These are phyloP conservation scores for Dexiosoma caninum DNA, from an alignment of 2,888 invertebrate species.

Conservation along the genomic window DNA sequence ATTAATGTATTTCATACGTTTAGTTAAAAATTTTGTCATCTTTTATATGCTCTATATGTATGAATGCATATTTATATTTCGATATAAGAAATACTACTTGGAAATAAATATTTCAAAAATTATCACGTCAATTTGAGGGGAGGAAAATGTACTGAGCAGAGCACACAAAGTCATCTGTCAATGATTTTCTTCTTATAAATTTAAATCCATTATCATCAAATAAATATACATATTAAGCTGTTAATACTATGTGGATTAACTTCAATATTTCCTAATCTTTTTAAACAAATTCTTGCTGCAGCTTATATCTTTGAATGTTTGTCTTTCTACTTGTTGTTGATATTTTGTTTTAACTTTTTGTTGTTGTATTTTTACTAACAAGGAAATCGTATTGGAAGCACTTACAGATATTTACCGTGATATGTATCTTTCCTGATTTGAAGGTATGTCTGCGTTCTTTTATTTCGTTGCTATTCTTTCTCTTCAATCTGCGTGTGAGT, in stretches of 20 bases:
- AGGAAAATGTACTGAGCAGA: too few species aligned
- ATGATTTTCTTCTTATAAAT: not conserved
- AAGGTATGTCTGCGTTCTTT: slow-evolving; percentile 15
- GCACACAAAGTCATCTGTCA: too few species aligned
- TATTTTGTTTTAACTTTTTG: slow-evolving; percentile 42
- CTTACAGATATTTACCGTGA: slow-evolving; percentile 74
- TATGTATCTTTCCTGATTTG: slow-evolving; percentile 26
- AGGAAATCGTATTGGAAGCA: slow-evolving; percentile 77
- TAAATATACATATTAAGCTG: not conserved
- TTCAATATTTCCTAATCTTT: not conserved
- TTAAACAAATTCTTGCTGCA: not conserved
- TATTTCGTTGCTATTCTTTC: not conserved
- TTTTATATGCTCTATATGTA: too few species aligned
- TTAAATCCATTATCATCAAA: not conserved
- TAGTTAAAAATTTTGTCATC: too few species aligned
- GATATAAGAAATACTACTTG: too few species aligned
- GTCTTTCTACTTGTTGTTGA: slow-evolving; percentile 25
- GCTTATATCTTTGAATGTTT: slow-evolving; percentile 2
- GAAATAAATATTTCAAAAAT: too few species aligned
- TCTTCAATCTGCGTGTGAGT: slow-evolving; percentile 6
- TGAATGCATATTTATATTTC: too few species aligned
- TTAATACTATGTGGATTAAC: not conserved
- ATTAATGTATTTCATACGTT: too few species aligned
- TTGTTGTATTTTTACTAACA: slow-evolving; percentile 67
- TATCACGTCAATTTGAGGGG: too few species aligned